Conservation (phyloP, 92 coral and sea anemone species). For the Porites evermanni region DNA sequence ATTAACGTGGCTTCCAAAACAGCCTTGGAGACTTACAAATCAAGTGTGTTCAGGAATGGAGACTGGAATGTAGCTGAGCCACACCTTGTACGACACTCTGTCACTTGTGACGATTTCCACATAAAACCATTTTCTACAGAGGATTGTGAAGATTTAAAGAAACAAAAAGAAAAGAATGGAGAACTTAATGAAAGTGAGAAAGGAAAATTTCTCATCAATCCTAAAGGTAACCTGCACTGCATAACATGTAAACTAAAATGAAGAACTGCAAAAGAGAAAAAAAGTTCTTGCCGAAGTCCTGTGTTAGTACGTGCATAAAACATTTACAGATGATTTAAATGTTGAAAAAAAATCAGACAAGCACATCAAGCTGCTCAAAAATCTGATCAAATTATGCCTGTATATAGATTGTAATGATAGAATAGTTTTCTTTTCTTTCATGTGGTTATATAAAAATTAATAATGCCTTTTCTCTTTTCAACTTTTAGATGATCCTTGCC, state of each 20-base stretch:
- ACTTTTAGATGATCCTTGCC: slow-evolving; percentile 73
- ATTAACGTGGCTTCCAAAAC: slow-evolving; percentile 41
- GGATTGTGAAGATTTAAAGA: neutral
- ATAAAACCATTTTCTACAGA: slow-evolving; percentile 60
- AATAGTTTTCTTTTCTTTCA: too few species aligned
- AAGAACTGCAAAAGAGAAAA: too few species aligned
- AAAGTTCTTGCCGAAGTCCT: too few species aligned
- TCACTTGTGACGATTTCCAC: slow-evolving; percentile 81
- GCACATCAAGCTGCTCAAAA: too few species aligned
- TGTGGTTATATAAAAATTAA: neutral
- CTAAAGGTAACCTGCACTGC: slow-evolving; percentile 37
- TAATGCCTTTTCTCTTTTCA: neutral
- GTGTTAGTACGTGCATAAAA: too few species aligned
- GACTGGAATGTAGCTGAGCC: slow-evolving; percentile 87
- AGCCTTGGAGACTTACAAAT: slow-evolving; percentile 65
- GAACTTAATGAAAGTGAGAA: neutral
- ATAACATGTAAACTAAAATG: too few species aligned
- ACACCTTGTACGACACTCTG: slow-evolving; percentile 56
- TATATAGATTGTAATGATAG: neutral
- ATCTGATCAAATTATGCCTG: too few species aligned
- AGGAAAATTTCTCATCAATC: slow-evolving; percentile 1
- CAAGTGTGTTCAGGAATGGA: slow-evolving; percentile 86
- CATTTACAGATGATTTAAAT: too few species aligned
- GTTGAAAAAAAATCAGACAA: too few species aligned
- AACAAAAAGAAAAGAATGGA: neutral